Evolutionary conservation across 1,140 invertebrate species (phyloP), one percentile per base, ranked within the genome.

Genomic region (Drosophila pruinosa): DNA sequence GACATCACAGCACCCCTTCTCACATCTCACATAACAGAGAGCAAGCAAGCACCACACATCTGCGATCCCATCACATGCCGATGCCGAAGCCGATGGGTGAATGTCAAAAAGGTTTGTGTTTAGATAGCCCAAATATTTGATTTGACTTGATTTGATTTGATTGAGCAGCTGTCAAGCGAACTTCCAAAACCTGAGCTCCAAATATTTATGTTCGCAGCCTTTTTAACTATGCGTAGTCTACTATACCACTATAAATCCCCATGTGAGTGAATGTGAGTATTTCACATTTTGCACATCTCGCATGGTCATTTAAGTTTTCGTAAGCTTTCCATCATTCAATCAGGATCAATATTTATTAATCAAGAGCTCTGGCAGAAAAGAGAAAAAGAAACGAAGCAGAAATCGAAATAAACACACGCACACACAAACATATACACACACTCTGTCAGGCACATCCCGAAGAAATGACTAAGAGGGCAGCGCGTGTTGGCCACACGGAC

Each of bases 331-430:
- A 85, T 85, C 81, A 85, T 85, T 85, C 81, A 85, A 85, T 85
- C 81, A 85, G 81, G 81, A 85, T 85, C 81, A 85, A 88, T 85
- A 85, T 88, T 85, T 85, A 81, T 86, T 78, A 85, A 81, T 86
- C 73, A 85, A 86, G 64, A 59, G 57, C 31, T 64, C 45, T 61
- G 64, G 54, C 45, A 34, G 34, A 54, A 68, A 28, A 24, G 12
- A 38, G 50, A 24, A n/a, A 58, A 57, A 28, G 28, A 34, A 6
- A 54, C n/a, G n/a, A 63, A 48, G 15, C 12, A 54, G 36, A 62
- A 56, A 39, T 12, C 34, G 22, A 47, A 21, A 50, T 36, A 65
- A 62, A 58, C 70, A 48, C 26, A 52, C 56, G 38, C 45, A 54
- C 31, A 67, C 34, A 59, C 38, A 38, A 22, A 67, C 34, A 59